Conservation (phyloP, 2,888 invertebrate genomes). For the Perithous albicinctus region DNA sequence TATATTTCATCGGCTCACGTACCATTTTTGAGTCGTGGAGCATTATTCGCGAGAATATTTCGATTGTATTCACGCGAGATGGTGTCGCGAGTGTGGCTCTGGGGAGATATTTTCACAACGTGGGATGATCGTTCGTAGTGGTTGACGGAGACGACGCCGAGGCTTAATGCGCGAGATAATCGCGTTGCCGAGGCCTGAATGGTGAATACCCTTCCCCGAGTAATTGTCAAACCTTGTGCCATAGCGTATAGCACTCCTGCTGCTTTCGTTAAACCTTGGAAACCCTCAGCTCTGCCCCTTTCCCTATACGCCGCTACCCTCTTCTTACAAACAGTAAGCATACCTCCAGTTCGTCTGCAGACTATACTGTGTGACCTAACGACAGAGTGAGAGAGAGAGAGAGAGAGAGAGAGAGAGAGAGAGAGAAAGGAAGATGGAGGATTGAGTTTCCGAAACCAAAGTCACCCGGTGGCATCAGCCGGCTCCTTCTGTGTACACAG, state of each 20-base stretch:
- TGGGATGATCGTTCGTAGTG: constrained; percentile 43
- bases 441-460: constrained; percentile 57
- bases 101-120: constrained; percentile 8
- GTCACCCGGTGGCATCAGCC: constrained; percentile 16
- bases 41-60: constrained; percentile 17
- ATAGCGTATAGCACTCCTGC: not conserved
- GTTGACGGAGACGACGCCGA: constrained; percentile 40
- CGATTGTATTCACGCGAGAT: constrained; percentile 45
- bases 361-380: constrained; percentile 4
- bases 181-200: constrained; percentile 66
- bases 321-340: constrained; percentile 26
- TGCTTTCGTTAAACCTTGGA: constrained; percentile 7
- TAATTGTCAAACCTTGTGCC: constrained; percentile 47
- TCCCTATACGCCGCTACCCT: not conserved
- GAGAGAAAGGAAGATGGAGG: constrained; percentile 34
- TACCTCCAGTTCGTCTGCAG: constrained; percentile 8
- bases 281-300: constrained; percentile 5
- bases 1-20: not conserved
- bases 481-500: constrained; percentile 20
- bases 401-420: constrained; percentile 30
- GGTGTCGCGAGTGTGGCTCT: not conserved
- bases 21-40: not conserved
- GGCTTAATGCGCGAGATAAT: constrained; percentile 67
- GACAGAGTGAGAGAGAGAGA: no score
- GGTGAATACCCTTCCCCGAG: constrained; percentile 53